Conservation (phyloP, 1,140 invertebrate species). For the Panagrolaimus sp. region DNA sequence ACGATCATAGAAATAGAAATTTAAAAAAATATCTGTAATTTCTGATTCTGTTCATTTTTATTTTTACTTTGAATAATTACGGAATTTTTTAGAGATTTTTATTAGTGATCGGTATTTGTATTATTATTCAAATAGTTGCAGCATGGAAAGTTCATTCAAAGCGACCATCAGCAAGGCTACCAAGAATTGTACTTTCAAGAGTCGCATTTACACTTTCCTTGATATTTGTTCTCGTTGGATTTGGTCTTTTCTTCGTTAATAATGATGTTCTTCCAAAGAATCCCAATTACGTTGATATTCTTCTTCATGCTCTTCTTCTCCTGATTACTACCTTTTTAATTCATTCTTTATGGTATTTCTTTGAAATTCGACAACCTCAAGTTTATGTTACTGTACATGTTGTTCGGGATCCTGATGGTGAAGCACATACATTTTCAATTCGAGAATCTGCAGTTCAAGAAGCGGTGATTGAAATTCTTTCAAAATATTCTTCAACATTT, state of each 20-base stretch:
- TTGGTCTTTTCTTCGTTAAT: not conserved
- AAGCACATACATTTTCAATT: conserved; percentile 5
- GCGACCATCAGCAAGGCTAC: not conserved
- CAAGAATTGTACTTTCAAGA: conserved; percentile 6
- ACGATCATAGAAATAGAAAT: too few species aligned
- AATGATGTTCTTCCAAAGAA: not conserved
- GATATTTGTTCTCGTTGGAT: not conserved
- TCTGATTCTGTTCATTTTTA: too few species aligned
- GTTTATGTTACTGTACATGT: not conserved
- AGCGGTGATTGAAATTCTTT: not conserved
- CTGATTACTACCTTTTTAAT: conserved; percentile 8
- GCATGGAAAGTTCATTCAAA: not conserved
- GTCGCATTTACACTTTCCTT: not conserved
- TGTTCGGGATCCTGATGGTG: conserved; percentile 7
- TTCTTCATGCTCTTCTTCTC: not conserved
- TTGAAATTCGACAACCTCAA: conserved; percentile 7
- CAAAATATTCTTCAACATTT: not conserved
- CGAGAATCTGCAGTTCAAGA: not conserved
- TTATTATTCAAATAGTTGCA: not conserved
- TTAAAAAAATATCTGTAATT: too few species aligned
- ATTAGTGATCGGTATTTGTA: not conserved
- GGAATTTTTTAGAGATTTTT: not conserved
- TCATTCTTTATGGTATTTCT: conserved; percentile 4
- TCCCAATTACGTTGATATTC: conserved; percentile 1
- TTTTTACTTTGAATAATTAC: too few species aligned